These are phyloP conservation scores for Sylvia atricapilla DNA, from an alignment of 2,113 vertebrate species.

Conservation along the genomic window DNA sequence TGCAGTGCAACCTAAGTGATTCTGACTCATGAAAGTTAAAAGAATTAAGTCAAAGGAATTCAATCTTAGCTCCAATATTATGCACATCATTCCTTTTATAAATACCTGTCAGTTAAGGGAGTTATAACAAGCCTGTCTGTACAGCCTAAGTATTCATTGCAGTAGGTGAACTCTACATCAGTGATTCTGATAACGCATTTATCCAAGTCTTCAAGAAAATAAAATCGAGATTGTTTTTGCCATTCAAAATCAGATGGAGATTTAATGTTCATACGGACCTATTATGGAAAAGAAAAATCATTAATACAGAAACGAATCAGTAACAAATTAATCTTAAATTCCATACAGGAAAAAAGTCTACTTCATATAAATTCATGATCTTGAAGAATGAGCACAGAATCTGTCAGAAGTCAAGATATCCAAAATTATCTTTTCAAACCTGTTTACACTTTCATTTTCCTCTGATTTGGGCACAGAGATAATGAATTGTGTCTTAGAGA, in stretches of 20 bases:
- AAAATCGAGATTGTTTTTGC: constrained; percentile 75
- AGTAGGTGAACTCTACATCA: constrained; percentile 73
- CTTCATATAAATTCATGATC: background rate
- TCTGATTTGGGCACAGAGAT: background rate
- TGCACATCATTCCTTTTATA: background rate
- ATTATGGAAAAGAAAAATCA: background rate
- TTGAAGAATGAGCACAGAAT: background rate
- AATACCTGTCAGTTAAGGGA: constrained; percentile 73
- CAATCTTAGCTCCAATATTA: background rate
- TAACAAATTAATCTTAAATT: background rate
- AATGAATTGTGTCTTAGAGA: background rate
- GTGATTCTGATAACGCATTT: constrained; percentile 73
- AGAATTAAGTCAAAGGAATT: background rate
- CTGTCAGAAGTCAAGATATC: background rate
- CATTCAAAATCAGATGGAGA: constrained; percentile 72
- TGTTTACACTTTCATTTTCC: background rate
- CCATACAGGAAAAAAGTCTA: background rate
- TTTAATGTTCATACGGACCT: constrained; percentile 71
- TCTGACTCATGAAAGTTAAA: background rate
- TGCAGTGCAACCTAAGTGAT: background rate
- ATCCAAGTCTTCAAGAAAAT: constrained; percentile 72
- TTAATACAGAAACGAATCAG: background rate
- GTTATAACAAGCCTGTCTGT: constrained; percentile 75
- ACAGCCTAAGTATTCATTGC: constrained; percentile 74
- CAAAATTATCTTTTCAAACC: background rate